These are phyloP conservation scores for Salvelinus fontinalis DNA, from an alignment of 2,113 vertebrate species.

Conservation along the genomic window DNA sequence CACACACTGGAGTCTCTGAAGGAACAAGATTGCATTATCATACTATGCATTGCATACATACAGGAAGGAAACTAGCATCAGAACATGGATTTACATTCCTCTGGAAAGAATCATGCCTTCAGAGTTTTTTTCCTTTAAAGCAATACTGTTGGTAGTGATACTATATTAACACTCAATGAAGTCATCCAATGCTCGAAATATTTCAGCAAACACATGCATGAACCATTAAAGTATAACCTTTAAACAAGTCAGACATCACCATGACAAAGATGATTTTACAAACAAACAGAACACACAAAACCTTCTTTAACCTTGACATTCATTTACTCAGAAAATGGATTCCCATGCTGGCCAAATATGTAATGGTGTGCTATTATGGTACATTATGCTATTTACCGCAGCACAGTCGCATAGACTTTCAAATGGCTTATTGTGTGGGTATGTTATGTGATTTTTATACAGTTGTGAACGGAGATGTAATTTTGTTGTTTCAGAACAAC, in stretches of 20 bases:
- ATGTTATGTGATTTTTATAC: constrained; percentile 41
- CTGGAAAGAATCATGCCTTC: neutral
- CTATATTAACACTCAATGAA: no score
- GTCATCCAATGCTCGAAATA: no score
- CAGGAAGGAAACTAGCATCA: neutral
- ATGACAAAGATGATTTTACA: no score
- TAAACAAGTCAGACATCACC: no score
- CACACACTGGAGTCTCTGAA: neutral
- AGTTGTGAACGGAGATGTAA: constrained; percentile 60
- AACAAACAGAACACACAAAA: neutral
- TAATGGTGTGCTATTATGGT: constrained; percentile 20
- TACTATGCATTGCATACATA: neutral
- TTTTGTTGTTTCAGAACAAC: constrained; percentile 69
- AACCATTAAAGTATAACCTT: no score
- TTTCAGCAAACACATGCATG: no score
- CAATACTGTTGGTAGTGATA: neutral
- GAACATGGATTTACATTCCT: neutral
- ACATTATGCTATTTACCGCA: constrained; percentile 17
- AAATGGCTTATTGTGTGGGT: constrained; percentile 47
- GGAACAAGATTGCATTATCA: neutral
- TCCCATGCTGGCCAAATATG: constrained; percentile 9
- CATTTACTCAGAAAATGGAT: neutral
- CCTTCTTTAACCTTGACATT: neutral
- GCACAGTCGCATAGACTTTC: constrained; percentile 19
- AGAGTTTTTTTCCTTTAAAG: neutral